Conservation (phyloP, 2,888 invertebrate genomes). For the Synanthedon vespiformis region DNA sequence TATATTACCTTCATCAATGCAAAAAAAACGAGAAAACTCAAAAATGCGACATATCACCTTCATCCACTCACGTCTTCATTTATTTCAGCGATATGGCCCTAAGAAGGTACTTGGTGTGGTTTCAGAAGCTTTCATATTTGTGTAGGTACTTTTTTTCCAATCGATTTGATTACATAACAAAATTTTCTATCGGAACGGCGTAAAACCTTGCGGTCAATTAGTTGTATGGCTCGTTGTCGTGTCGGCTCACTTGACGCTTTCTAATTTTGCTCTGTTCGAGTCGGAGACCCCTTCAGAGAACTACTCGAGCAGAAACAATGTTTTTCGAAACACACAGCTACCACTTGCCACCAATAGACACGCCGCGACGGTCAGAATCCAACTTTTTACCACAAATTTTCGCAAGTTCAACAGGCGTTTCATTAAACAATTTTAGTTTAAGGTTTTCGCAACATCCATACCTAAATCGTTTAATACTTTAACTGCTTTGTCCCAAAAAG, state of each 20-base stretch:
- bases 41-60: too few relatives aligned
- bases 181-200: slow-evolving; percentile 43
- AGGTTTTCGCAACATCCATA: slow-evolving; percentile 16
- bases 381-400: slow-evolving; percentile 37
- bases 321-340: slow-evolving; percentile 50
- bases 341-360: slow-evolving; percentile 36
- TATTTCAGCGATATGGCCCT: too few relatives aligned
- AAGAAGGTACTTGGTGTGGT: not conserved
- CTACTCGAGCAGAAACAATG: slow-evolving; percentile 64
- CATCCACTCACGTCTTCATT: too few relatives aligned
- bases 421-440: slow-evolving; percentile 1
- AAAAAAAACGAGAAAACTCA: too few relatives aligned
- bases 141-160: slow-evolving; percentile 8
- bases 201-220: slow-evolving; percentile 65
- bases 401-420: slow-evolving; percentile 16
- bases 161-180: slow-evolving; percentile 36
- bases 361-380: slow-evolving; percentile 27
- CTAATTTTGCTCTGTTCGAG: slow-evolving; percentile 50
- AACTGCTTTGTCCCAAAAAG: not conserved
- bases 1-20: too few relatives aligned
- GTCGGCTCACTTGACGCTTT: slow-evolving; percentile 57
- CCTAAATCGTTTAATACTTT: not conserved
- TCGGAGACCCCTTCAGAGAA: slow-evolving; percentile 42
- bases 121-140: not conserved
- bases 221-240: slow-evolving; percentile 28